Conservation (phyloP, 1,140 invertebrate genomes). For the Leptoteleia sp. region DNA sequence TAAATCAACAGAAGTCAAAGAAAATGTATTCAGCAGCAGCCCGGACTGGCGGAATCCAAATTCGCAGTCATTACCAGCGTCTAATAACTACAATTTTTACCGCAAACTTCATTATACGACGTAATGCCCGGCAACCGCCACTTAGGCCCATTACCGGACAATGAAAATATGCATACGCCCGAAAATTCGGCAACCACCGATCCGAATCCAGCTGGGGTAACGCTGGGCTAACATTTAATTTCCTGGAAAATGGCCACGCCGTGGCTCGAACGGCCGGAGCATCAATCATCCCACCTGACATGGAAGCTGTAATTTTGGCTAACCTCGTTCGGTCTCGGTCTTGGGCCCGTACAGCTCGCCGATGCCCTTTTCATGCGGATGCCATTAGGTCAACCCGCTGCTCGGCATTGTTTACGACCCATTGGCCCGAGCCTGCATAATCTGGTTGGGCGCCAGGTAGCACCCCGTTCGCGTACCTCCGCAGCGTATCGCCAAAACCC, state of each 20-base stretch:
- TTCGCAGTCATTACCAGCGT: conserved; percentile 14
- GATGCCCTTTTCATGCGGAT: conserved; percentile 63
- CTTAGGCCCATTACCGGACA: conserved; percentile 32
- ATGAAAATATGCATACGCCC: conserved; percentile 44
- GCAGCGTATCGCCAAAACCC: too few species aligned
- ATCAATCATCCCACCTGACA: conserved; percentile 80
- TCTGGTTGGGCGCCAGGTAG: conserved; percentile 58
- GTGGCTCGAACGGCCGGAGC: conserved; percentile 63
- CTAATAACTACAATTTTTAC: conserved; percentile 50
- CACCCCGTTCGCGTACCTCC: conserved; percentile 32
- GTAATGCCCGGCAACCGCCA: conserved; percentile 27
- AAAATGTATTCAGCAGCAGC: conserved; percentile 46
- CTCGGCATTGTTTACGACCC: conserved; percentile 71
- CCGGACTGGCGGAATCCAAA: conserved; percentile 1
- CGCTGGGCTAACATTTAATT: conserved; percentile 77
- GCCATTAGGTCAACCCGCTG: conserved; percentile 67
- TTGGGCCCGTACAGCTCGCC: conserved; percentile 42
- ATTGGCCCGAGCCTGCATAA: conserved; percentile 67
- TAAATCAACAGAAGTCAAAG: conserved; percentile 36
- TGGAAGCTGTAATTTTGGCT: conserved; percentile 81
- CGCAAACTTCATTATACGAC: conserved; percentile 46
- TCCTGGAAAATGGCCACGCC: conserved; percentile 75
- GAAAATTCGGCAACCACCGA: conserved; percentile 23
- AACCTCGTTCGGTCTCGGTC: conserved; percentile 69
- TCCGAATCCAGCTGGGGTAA: conserved; percentile 40